These are phyloP conservation scores for Solea senegalensis DNA, from an alignment of 2,113 vertebrate genomes.

Conservation along the genomic window DNA sequence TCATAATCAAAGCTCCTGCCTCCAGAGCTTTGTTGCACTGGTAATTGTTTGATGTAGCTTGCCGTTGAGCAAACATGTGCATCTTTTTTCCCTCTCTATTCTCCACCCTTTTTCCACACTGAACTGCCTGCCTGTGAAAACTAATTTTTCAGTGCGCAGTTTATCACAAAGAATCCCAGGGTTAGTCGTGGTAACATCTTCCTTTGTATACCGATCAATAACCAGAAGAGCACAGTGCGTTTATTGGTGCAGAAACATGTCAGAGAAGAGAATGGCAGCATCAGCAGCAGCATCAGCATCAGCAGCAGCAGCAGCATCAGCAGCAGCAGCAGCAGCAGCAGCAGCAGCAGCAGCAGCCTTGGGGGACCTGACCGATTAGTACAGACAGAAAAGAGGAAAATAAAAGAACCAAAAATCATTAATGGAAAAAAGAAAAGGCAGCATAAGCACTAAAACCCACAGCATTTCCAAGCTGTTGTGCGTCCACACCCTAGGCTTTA, in stretches of 20 bases:
- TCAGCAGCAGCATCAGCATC: slow-evolving; percentile 20
- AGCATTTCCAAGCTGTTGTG: not conserved
- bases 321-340: slow-evolving; percentile 3
- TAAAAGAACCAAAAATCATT: slow-evolving; percentile 12
- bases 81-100: not conserved
- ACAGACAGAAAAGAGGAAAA: slow-evolving; percentile 8
- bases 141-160: not conserved
- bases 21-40: slow-evolving; percentile 3
- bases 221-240: slow-evolving; percentile 13
- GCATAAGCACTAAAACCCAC: slow-evolving; percentile 7
- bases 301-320: slow-evolving; percentile 12
- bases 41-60: slow-evolving; percentile 3
- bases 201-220: slow-evolving; percentile 50
- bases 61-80: not conserved
- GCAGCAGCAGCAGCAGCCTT: slow-evolving; percentile 13
- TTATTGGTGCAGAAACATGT: slow-evolving; percentile 19
- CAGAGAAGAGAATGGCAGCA: slow-evolving; percentile 16
- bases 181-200: slow-evolving; percentile 49
- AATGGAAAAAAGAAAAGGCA: slow-evolving; percentile 15
- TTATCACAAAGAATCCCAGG: slow-evolving; percentile 18
- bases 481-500: not conserved
- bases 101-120: not conserved
- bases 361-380: not conserved
- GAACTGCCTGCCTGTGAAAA: not conserved
- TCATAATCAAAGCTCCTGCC: slow-evolving; percentile 31